Evolutionary conservation across 2,888 invertebrate genomes (phyloP), one percentile per base, ranked within the genome.

Genomic region (Geotrupes spiniger): DNA sequence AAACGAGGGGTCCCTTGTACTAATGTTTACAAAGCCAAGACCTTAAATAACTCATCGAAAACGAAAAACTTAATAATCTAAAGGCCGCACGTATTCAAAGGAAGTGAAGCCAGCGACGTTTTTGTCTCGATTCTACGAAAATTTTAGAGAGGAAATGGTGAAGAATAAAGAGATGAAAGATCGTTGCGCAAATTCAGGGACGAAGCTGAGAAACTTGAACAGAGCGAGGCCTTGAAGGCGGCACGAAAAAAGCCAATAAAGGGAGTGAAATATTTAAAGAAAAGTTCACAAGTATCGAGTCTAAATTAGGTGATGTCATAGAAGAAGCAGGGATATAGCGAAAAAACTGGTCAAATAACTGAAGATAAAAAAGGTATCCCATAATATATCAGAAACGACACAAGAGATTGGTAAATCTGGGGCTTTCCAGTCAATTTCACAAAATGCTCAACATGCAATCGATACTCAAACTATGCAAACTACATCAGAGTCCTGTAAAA

Each of bases 101-200:
- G 74, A 63, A 60, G 71, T 59, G 2, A 69, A 77, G 51, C 74
- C 79, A 42, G 79, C 82, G 4, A 86, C 89, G 21, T 97, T 98
- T 71, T 81, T 97, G 62, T 85, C 89, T 1, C 85, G 92, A 60
- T 83, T 98, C 48, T 79, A 94, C 51, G 91, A 95, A 43, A 97
- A 97, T 70, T 85, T 98, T 54, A 88, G 85, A 70, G 92, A 93
- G 62, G 99, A 99, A 68, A 85, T 98, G 70, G 85, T 87, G 10
- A 94, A 94, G 70, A 98, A 94, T 74, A 97, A 98, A 73, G 97
- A 98, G 70, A 94, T 99, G 90, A 96, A 97, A 73, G 96, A 54
- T 96, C 86, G 59, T 81, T 98, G 49, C 92, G 92, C 63, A 97
- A 95, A 71, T 98, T 98, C 68, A 78, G 94, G 51, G 90, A 93